phyloP scores from a whole-genome alignment of 64 coral and sea anemone species.

The Montipora cactus region DNA sequence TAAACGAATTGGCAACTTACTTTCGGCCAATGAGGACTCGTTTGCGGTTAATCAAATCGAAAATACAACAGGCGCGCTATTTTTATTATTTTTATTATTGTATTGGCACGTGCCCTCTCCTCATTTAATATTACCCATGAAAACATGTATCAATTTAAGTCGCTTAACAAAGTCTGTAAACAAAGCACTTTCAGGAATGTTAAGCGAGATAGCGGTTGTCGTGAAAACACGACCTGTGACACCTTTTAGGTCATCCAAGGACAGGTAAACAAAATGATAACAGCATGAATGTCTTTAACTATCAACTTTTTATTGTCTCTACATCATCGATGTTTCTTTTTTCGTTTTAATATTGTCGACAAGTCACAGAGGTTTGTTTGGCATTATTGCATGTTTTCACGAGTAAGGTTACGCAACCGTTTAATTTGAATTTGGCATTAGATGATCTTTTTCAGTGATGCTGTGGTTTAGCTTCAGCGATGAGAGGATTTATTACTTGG shows the following conservation, averaged over 20 bases:
- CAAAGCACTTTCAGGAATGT: too few species aligned
- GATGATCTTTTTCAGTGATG: background rate
- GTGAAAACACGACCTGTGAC: background rate
- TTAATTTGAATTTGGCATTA: background rate
- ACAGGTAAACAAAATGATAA: background rate
- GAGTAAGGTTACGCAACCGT: background rate
- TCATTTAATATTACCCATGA: too few species aligned
- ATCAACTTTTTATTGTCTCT: background rate
- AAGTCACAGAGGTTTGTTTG: background rate
- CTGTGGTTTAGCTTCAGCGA: slow-evolving; percentile 19
- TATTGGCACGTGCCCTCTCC: too few species aligned
- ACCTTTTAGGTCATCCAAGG: too few species aligned
- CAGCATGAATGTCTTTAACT: background rate
- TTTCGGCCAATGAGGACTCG: too few species aligned
- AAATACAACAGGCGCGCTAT: too few species aligned
- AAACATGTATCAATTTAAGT: too few species aligned
- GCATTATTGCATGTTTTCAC: slow-evolving; percentile 6
- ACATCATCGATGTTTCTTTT: background rate
- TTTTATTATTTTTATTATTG: too few species aligned
- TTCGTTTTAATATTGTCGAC: background rate
- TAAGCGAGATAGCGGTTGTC: background rate
- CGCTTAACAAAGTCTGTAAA: too few species aligned
- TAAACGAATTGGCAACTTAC: too few species aligned
- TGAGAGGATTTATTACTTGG: background rate
- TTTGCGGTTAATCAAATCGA: too few species aligned